Evolutionary conservation across 2,113 vertebrate genomes (phyloP), one percentile per base, ranked within the genome.

Genomic region (Turdus rufiventris): DNA sequence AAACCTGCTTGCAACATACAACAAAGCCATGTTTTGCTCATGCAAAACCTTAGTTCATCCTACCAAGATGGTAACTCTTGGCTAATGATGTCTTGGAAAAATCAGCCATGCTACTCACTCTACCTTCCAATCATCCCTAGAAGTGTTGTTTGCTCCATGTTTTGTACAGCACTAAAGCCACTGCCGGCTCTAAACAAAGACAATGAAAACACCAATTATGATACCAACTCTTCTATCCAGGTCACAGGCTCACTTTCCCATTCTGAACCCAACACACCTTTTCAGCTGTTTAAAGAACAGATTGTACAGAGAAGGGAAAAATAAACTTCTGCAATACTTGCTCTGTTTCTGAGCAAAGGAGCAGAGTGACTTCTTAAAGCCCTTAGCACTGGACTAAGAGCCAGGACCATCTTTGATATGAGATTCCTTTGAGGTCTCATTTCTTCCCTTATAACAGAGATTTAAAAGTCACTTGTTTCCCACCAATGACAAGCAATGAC

Each of bases 401-500:
- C 88, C 56, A 89, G 71, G 38, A 82, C 36, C 1, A 2, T 24
- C n/a, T 80, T 61, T 21, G 72, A 60, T 43, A 74, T 0, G 21
- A 65, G 53, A 63, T 76, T 91, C 82, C 75, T 90, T 89, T 91
- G 67, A 77, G 79, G 93, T 85, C 67, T 93, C 85, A 75, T 77
- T 53, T 43, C 71, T 63, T 93, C 43, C 63, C 68, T 62, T 73
- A 19, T 6, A 88, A 51, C 26, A 77, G 67, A 88, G 63, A 57
- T 67, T 85, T 90, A 73, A 88, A 95, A 94, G 85, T 57, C 75
- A 77, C 72, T 94, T 38, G 58, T 51, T 91, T 88, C 88, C 82
- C 65, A 85, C 60, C 65, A 85, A n/a, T 34, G 80, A 78, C 65
- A 95, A 56, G 61, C 43, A 84, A 36, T 93, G 89, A 83, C 79